Percentiles rank a stretch among this genome's conserved stretches.
Conservation (phyloP, 2,888 invertebrate genomes). For the Trichogramma dendrolimi region DNA sequence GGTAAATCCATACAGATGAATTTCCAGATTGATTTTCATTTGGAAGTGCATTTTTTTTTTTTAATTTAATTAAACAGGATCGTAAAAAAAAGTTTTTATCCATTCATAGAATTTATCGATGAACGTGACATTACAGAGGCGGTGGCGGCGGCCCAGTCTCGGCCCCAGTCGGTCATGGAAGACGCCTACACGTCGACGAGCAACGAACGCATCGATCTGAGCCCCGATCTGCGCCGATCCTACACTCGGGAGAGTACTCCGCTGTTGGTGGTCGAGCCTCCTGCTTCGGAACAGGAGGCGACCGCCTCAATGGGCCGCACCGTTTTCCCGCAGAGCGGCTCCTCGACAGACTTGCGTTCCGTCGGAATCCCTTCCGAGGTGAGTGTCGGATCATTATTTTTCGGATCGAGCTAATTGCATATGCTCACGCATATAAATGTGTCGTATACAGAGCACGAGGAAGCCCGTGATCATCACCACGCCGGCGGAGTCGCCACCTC, state of each 20-base stretch:
- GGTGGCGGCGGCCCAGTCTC: conserved; percentile 28
- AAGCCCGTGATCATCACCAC: neutral
- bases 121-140: conserved; percentile 13
- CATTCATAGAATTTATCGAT: too few species aligned
- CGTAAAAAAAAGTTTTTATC: neutral
- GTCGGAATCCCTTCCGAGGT: conserved; percentile 10
- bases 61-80: neutral
- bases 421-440: neutral
- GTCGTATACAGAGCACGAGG: neutral
- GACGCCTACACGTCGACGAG: conserved; percentile 34
- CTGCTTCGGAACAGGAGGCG: conserved; percentile 17
- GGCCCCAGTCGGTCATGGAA: conserved; percentile 28
- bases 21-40: too few species aligned
- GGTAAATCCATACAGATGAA: neutral
- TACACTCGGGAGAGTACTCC: conserved; percentile 21
- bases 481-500: neutral
- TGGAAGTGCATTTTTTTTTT: too few species aligned
- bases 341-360: conserved; percentile 13
- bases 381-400: too few species aligned
- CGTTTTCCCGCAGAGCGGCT: conserved; percentile 10
- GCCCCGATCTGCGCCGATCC: neutral
- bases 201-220: conserved; percentile 31
- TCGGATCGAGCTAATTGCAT: neutral
- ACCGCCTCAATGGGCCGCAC: conserved; percentile 16
- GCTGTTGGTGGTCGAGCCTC: conserved; percentile 11